These are phyloP conservation scores for Ibidorhyncha struthersii DNA, from an alignment of 2,113 vertebrate species.

Conservation along the genomic window DNA sequence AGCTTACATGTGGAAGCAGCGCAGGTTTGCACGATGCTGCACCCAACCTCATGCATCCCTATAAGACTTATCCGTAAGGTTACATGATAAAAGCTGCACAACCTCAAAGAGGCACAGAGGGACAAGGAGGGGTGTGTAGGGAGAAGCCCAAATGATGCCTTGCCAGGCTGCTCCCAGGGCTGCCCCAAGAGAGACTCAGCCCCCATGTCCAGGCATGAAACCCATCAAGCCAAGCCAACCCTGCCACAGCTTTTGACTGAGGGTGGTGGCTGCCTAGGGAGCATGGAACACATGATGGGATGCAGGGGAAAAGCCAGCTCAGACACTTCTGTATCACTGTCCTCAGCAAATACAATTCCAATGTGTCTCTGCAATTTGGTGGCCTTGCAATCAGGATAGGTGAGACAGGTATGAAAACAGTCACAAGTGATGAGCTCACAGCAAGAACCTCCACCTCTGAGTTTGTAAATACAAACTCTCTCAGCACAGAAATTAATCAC, in stretches of 20 bases:
- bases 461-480: not conserved
- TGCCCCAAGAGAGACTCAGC: not conserved
- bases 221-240: not conserved
- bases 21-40: not conserved
- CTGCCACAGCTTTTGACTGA: not conserved
- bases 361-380: not conserved
- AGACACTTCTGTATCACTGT: not conserved
- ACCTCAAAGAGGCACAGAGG: not conserved
- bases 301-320: not conserved
- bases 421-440: not conserved
- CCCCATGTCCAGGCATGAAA: not conserved
- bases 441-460: not conserved
- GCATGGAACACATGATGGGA: rapidly evolving
- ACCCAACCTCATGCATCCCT: not conserved
- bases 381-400: not conserved
- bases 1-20: not conserved
- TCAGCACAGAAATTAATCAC: not conserved
- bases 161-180: not conserved
- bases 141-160: not conserved
- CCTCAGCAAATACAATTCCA: not conserved
- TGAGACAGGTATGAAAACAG: not conserved
- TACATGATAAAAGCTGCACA: not conserved
- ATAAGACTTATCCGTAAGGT: not conserved
- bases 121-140: rapidly evolving
- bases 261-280: not conserved